These are phyloP conservation scores for Brachionichthys hirsutus DNA, from an alignment of 2,113 vertebrate genomes.

Conservation along the genomic window DNA sequence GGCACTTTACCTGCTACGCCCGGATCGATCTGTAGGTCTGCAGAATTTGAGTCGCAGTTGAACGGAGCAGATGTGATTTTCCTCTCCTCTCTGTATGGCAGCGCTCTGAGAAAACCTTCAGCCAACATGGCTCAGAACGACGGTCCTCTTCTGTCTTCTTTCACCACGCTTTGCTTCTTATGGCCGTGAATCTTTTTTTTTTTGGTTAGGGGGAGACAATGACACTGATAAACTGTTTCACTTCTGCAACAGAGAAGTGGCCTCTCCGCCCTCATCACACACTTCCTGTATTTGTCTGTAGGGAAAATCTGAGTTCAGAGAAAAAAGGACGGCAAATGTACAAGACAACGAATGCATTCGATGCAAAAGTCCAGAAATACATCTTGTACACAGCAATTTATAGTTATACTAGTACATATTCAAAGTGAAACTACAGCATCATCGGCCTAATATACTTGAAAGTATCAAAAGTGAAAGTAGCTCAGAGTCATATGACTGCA, in stretches of 20 bases:
- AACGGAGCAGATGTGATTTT: conserved; percentile 6
- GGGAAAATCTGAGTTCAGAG: neutral
- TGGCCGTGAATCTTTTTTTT: neutral
- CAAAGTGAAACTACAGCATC: no score
- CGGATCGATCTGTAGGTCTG: conserved; percentile 6
- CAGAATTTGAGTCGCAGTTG: neutral
- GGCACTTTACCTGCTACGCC: conserved; percentile 47
- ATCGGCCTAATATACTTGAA: no score
- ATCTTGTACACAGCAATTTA: no score
- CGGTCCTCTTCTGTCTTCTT: neutral
- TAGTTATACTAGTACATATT: no score
- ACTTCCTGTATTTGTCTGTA: conserved; percentile 58
- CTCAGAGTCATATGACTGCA: no score
- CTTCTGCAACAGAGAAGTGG: conserved; percentile 58
- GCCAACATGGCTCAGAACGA: conserved; percentile 60
- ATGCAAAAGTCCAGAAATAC: no score
- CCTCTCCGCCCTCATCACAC: conserved; percentile 15
- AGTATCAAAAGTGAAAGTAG: no score
- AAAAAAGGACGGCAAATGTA: no score
- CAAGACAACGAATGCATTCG: no score
- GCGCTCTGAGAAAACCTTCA: conserved; percentile 67
- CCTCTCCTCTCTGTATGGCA: conserved; percentile 63
- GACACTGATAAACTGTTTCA: no score
- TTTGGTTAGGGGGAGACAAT: neutral
- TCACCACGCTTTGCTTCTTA: neutral